Conservation (phyloP, 2,113 vertebrate genomes). For the Serilophus lunatus region DNA sequence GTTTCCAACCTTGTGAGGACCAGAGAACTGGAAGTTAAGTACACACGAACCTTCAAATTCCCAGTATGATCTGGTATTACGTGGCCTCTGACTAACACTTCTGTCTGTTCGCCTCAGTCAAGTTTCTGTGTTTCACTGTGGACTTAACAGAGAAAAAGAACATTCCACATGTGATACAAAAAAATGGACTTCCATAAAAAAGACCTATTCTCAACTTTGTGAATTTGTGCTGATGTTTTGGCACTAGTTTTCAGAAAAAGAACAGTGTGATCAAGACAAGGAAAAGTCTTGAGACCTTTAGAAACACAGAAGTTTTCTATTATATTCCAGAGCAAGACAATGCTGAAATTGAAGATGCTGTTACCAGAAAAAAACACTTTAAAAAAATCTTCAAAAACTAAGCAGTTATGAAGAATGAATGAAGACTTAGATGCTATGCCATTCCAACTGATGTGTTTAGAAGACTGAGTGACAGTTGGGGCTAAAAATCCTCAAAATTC, state of each 20-base stretch:
- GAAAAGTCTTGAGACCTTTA: background rate
- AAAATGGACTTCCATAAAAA: background rate
- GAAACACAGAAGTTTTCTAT: background rate
- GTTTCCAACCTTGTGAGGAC: background rate
- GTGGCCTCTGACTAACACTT: background rate
- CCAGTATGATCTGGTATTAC: background rate
- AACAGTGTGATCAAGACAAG: background rate
- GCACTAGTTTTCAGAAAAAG: background rate
- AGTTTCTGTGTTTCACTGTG: background rate
- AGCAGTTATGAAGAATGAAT: background rate
- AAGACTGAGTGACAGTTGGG: background rate
- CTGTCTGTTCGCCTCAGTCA: background rate
- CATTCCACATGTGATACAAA: background rate
- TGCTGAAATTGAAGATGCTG: background rate
- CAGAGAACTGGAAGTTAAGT: background rate
- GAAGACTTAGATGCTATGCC: background rate
- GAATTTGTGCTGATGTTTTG: background rate
- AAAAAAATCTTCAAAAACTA: background rate
- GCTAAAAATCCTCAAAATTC: background rate
- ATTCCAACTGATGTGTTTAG: background rate
- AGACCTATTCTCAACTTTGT: background rate
- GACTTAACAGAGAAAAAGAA: background rate
- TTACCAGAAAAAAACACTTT: background rate
- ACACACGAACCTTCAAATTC: background rate
- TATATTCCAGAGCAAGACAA: background rate